Evolutionary conservation across 1,140 invertebrate species (phyloP).

Genomic region (Drosophila sucinea): DNA sequence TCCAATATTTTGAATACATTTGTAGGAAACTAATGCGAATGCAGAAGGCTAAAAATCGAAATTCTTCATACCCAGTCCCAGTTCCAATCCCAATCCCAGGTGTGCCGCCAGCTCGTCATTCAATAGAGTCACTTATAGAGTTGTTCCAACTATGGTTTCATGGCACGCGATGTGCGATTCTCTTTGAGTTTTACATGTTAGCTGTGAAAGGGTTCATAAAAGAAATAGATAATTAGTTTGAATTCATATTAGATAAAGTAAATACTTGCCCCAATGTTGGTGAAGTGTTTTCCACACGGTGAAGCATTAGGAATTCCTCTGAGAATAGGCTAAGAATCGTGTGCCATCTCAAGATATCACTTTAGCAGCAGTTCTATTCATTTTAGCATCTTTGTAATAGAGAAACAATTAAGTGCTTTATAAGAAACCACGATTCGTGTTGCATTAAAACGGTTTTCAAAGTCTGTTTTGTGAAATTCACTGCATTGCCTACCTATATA

Average conservation of each 20-base stretch:
- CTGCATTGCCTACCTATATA: background rate
- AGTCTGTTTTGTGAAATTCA: slow-evolving; percentile 3
- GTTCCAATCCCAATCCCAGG: slow-evolving; percentile 28
- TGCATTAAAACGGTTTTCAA: too few species aligned
- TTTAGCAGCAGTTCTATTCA: too few species aligned
- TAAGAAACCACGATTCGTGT: too few species aligned
- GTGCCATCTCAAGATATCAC: too few species aligned
- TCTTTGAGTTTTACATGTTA: slow-evolving; percentile 15
- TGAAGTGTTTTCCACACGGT: too few species aligned
- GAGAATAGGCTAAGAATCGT: too few species aligned
- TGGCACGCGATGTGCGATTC: slow-evolving; percentile 60
- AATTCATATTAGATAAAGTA: slow-evolving; percentile 1
- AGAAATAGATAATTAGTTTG: background rate
- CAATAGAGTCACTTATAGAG: slow-evolving; percentile 50
- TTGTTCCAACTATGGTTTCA: slow-evolving; percentile 54
- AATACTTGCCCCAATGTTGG: background rate
- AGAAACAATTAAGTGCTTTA: too few species aligned
- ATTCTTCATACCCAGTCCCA: slow-evolving; percentile 35
- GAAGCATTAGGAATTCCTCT: too few species aligned
- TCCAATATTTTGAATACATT: slow-evolving; percentile 76
- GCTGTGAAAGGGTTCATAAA: too few species aligned
- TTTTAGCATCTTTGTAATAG: too few species aligned
- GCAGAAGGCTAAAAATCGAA: slow-evolving; percentile 32
- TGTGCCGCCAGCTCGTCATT: slow-evolving; percentile 40
- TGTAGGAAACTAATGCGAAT: slow-evolving; percentile 59